These are phyloP conservation scores for Polyommatus iphigenia DNA, from an alignment of 2,888 invertebrate species.

Conservation along the genomic window DNA sequence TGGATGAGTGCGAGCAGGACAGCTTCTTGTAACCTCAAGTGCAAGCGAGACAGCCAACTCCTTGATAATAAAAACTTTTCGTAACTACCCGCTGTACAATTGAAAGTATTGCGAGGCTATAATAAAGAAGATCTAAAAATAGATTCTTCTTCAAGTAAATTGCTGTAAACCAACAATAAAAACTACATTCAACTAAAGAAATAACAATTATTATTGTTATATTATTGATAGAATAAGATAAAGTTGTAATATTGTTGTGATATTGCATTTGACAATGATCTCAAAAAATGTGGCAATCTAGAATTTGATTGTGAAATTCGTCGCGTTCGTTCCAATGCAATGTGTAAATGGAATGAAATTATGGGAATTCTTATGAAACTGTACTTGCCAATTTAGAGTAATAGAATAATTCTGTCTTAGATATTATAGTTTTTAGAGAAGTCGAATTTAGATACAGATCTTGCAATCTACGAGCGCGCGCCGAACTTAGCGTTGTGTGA, in stretches of 20 bases:
- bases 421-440: constrained; percentile 27
- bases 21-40: not conserved
- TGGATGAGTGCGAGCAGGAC: not conserved
- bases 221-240: not conserved
- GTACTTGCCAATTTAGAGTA: constrained; percentile 33
- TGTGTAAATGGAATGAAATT: not conserved
- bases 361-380: constrained; percentile 32
- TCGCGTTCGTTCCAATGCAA: not conserved
- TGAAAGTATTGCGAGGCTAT: not conserved
- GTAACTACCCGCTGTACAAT: not conserved
- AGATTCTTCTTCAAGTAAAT: not conserved
- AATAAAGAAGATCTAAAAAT: not conserved
- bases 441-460: constrained; percentile 18
- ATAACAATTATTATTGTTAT: not conserved
- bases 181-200: not conserved
- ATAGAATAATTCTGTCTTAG: constrained; percentile 20
- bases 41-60: not conserved
- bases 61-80: not conserved
- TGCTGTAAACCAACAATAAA: not conserved
- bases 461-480: too few species aligned
- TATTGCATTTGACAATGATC: not conserved
- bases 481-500: too few species aligned
- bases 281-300: not conserved
- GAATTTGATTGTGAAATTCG: not conserved
- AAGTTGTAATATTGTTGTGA: not conserved